Conservation (phyloP, 2,113 vertebrate genomes). For the Dunckerocampus dactyliophorus region DNA sequence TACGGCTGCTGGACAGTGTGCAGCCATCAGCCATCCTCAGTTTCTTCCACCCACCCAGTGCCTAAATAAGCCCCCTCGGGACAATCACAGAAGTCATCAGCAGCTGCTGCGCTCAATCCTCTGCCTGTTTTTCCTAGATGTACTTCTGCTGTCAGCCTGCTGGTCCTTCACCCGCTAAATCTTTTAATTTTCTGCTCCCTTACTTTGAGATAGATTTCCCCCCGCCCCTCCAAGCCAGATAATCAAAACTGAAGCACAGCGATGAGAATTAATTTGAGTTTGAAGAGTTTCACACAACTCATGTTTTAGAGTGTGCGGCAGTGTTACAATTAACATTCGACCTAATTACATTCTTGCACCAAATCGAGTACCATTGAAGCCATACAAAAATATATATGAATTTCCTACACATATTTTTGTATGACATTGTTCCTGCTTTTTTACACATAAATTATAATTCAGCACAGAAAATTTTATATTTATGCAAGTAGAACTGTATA, state of each 20-base stretch:
- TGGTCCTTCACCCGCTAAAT: conserved; percentile 56
- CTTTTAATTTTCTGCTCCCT: conserved; percentile 41
- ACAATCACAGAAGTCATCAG: conserved; percentile 57
- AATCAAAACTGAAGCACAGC: conserved; percentile 37
- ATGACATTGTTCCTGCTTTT: conserved; percentile 54
- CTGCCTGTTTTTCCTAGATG: conserved; percentile 43
- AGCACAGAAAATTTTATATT: conserved; percentile 46
- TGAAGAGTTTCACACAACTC: neutral
- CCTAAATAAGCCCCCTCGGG: conserved; percentile 56
- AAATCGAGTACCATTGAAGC: conserved; percentile 68
- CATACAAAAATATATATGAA: conserved; percentile 70
- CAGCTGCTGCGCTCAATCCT: conserved; percentile 51
- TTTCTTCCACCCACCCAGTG: conserved; percentile 63
- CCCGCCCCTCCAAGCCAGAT: conserved; percentile 1
- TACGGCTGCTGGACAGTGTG: conserved; percentile 33
- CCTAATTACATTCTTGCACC: conserved; percentile 60
- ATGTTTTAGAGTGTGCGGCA: conserved; percentile 16
- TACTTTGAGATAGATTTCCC: conserved; percentile 7
- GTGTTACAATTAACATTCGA: conserved; percentile 29
- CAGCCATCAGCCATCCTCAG: conserved; percentile 43
- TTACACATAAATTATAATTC: conserved; percentile 41
- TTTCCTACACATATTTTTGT: conserved; percentile 70
- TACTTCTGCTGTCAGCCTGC: conserved; percentile 43
- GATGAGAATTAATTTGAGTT: conserved; percentile 22
- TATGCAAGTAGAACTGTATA: conserved; percentile 29